phyloP scores from a whole-genome alignment of 2,888 invertebrate species.

The Thumatha senex region DNA sequence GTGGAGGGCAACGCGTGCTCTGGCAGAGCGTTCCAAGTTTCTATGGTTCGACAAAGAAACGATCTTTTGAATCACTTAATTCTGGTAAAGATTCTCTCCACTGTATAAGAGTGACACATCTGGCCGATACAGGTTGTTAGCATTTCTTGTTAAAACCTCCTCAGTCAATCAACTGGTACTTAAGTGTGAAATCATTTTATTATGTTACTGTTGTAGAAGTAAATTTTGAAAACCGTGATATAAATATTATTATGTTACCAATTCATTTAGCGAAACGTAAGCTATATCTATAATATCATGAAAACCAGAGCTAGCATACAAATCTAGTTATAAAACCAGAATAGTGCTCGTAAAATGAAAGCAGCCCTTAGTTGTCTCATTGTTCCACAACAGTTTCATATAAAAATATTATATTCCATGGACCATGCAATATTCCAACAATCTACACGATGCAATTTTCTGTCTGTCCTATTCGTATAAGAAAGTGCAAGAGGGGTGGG shows the following conservation, averaged over 20 bases:
- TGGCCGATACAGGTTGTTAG: no score
- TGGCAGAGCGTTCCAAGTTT: no score
- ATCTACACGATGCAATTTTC: constrained; percentile 40
- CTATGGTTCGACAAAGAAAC: no score
- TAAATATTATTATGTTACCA: constrained; percentile 26
- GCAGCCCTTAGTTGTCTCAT: constrained; percentile 39
- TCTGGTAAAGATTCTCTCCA: no score
- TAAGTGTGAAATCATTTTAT: no score
- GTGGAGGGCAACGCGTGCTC: no score
- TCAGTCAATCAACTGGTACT: no score
- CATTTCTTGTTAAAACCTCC: no score
- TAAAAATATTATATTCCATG: constrained; percentile 45
- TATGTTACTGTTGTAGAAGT: not conserved
- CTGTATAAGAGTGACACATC: no score
- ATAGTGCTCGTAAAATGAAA: constrained; percentile 41
- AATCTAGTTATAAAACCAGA: constrained; percentile 41
- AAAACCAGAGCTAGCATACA: constrained; percentile 33
- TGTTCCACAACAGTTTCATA: constrained; percentile 40
- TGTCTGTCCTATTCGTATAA: constrained; percentile 42
- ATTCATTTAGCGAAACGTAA: constrained; percentile 33
- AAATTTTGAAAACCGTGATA: constrained; percentile 13
- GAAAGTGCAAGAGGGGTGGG: constrained; percentile 45
- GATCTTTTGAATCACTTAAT: no score
- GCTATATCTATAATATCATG: constrained; percentile 32
- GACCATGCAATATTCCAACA: constrained; percentile 39